Evolutionary conservation across 1,140 invertebrate species (phyloP).

Genomic region (Campoletis sonorensis): DNA sequence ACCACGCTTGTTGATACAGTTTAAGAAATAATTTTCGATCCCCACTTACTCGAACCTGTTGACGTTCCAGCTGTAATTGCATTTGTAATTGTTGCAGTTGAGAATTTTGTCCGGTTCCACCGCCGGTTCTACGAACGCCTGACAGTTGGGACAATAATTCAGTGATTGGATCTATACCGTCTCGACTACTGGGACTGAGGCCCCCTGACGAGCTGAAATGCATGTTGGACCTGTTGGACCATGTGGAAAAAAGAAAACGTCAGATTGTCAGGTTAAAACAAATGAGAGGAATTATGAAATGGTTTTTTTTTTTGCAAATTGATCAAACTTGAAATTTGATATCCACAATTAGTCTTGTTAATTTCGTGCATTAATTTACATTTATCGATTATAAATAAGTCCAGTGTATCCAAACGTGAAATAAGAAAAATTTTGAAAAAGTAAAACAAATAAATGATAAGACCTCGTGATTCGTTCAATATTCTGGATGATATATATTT

Average conservation of each 20-base stretch:
- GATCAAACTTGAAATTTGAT: too few species aligned
- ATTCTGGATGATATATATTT: too few species aligned
- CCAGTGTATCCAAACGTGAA: background rate
- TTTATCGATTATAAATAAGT: background rate
- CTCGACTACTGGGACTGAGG: slow-evolving; percentile 90
- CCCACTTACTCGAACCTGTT: slow-evolving; percentile 85
- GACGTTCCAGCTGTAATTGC: slow-evolving; percentile 91
- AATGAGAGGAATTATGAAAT: slow-evolving; percentile 38
- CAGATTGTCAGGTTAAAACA: slow-evolving; percentile 57
- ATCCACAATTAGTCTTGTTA: too few species aligned
- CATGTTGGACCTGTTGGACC: slow-evolving; percentile 91
- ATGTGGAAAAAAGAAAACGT: slow-evolving; percentile 57
- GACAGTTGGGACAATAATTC: slow-evolving; percentile 95
- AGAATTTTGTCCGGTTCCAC: slow-evolving; percentile 77
- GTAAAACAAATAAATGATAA: background rate
- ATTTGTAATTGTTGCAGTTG: slow-evolving; percentile 93
- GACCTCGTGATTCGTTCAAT: too few species aligned
- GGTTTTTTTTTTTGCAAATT: background rate
- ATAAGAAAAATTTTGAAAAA: background rate
- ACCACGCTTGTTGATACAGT: slow-evolving; percentile 28
- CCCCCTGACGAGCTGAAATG: slow-evolving; percentile 91
- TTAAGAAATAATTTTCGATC: too few species aligned
- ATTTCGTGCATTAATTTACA: too few species aligned
- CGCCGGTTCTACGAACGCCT: slow-evolving; percentile 86
- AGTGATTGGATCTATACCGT: slow-evolving; percentile 94